Conservation (phyloP, 2,113 vertebrate genomes). For the Ardeotis arabs region DNA sequence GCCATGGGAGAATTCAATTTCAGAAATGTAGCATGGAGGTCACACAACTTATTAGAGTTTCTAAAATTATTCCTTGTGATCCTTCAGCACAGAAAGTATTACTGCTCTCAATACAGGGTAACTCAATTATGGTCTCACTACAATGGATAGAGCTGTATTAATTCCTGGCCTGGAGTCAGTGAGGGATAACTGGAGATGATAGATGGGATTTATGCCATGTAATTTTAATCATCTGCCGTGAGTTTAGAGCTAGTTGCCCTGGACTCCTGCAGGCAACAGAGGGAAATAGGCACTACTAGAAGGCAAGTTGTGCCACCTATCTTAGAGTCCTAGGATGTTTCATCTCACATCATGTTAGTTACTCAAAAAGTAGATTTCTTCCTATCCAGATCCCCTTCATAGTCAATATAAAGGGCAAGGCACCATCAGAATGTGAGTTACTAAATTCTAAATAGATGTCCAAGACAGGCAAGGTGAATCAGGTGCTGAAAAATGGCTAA, state of each 20-base stretch:
- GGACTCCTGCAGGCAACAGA: neutral
- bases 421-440: neutral
- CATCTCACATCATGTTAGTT: neutral
- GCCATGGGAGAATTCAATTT: conserved; percentile 54
- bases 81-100: conserved; percentile 49
- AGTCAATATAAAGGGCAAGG: neutral
- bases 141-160: conserved; percentile 18
- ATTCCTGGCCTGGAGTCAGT: conserved; percentile 26
- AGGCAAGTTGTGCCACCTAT: neutral
- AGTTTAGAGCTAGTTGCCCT: neutral
- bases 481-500: neutral
- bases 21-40: conserved; percentile 56
- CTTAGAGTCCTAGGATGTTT: neutral
- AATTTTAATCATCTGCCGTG: neutral
- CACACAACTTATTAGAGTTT: conserved; percentile 60
- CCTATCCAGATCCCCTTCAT: neutral
- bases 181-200: conserved; percentile 20
- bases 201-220: neutral
- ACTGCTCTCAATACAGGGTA: conserved; percentile 17
- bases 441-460: neutral
- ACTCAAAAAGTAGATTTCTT: neutral
- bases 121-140: conserved; percentile 32
- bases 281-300: neutral
- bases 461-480: neutral
- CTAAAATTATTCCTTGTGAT: conserved; percentile 63